Percentiles rank a stretch among this genome's conserved stretches.
Evolutionary conservation across 64 coral and sea anemone genomes (phyloP).

Genomic region (Trachythela sp.): DNA sequence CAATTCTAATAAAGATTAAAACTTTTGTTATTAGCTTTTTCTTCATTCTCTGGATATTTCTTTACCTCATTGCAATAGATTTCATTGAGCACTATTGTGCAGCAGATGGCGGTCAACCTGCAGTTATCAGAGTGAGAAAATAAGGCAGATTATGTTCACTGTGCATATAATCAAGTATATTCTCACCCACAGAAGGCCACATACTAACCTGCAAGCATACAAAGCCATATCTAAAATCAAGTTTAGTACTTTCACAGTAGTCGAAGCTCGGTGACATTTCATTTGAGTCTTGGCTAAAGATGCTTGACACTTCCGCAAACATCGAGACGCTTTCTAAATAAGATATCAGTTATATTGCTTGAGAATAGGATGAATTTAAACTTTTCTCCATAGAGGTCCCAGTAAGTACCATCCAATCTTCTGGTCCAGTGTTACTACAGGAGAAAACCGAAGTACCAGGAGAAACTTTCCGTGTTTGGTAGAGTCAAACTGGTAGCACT

Average conservation of each 20-base stretch:
- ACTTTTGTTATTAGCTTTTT: background rate
- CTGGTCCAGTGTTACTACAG: too few relatives aligned
- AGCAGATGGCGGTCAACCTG: too few relatives aligned
- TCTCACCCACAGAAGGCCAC: too few relatives aligned
- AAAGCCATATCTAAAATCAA: conserved; percentile 61
- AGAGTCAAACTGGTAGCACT: too few relatives aligned
- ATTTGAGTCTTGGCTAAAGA: conserved; percentile 57
- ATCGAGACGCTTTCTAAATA: conserved; percentile 62
- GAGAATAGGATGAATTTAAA: background rate
- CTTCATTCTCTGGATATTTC: too few relatives aligned
- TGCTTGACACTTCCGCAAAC: conserved; percentile 74
- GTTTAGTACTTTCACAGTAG: conserved; percentile 72
- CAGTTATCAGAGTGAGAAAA: too few relatives aligned
- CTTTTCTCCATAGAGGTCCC: background rate
- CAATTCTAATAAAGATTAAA: conserved; percentile 45
- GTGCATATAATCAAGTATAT: too few relatives aligned
- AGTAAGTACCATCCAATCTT: too few relatives aligned
- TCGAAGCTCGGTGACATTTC: conserved; percentile 61
- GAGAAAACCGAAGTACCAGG: too few relatives aligned
- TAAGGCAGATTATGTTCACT: too few relatives aligned
- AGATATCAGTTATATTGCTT: background rate
- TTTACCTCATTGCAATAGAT: background rate
- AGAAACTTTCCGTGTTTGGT: too few relatives aligned
- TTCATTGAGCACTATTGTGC: too few relatives aligned
- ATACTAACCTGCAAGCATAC: conserved; percentile 56